phyloP scores from a whole-genome alignment of 2,113 vertebrate genomes.

The Rousettus leschenaultii region DNA sequence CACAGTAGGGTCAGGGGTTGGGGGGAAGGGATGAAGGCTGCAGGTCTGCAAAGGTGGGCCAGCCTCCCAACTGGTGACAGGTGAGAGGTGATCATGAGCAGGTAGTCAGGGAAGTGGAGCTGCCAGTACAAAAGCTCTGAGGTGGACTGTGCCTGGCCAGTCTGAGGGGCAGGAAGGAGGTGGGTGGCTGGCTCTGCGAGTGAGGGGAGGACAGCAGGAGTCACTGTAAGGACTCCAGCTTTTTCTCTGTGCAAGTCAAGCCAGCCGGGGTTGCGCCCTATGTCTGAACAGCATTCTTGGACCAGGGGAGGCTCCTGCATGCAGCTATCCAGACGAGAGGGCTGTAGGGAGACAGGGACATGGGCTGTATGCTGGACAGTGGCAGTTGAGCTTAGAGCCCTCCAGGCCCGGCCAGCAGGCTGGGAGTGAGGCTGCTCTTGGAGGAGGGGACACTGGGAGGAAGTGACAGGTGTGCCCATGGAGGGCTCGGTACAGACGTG shows the following conservation, averaged over 20 bases:
- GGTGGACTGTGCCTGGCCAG: not conserved
- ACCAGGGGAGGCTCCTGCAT: accelerated
- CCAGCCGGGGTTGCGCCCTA: not conserved
- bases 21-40: not conserved
- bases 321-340: not conserved
- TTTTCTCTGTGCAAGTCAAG: not conserved
- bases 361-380: not conserved
- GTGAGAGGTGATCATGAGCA: not conserved
- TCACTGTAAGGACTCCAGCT: not conserved
- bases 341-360: not conserved
- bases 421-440: not conserved
- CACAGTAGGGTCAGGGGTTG: not conserved
- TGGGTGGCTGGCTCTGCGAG: not conserved
- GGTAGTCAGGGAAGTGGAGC: not conserved
- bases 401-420: not conserved
- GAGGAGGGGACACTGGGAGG: not conserved
- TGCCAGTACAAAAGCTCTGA: not conserved
- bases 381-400: not conserved
- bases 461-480: not conserved
- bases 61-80: not conserved
- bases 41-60: not conserved
- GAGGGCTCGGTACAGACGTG: not conserved
- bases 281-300: not conserved
- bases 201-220: not conserved
- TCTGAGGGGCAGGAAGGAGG: not conserved